Evolutionary conservation across 2,797 vertebrate genomes (phyloP).

Genomic region (Orestias chungarensis): DNA sequence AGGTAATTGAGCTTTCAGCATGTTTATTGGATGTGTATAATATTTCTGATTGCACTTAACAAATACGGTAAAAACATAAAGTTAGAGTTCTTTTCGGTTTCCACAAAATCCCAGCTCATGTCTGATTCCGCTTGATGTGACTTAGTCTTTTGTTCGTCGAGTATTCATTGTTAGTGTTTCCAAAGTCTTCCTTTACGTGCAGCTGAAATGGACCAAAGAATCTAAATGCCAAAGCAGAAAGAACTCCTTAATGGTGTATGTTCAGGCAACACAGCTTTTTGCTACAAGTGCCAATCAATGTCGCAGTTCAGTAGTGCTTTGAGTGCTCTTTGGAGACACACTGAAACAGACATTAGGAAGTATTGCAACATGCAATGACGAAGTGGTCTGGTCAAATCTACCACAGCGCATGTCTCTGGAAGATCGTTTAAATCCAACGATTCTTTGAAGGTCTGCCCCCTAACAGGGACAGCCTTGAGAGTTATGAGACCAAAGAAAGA

Average conservation of each 20-base stretch:
- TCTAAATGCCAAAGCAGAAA: slow-evolving; percentile 46
- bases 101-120: slow-evolving; percentile 47
- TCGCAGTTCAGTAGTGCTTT: slow-evolving; percentile 26
- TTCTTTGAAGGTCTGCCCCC: slow-evolving; percentile 53
- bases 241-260: slow-evolving; percentile 62
- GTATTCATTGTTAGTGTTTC: slow-evolving; percentile 72
- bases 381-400: slow-evolving; percentile 51
- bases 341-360: slow-evolving; percentile 32
- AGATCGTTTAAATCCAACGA: slow-evolving; percentile 45
- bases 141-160: slow-evolving; percentile 68
- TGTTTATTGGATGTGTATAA: too few relatives aligned
- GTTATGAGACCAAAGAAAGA: slow-evolving; percentile 54
- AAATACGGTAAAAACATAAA: slow-evolving; percentile 65
- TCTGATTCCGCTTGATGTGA: slow-evolving; percentile 50
- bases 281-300: slow-evolving; percentile 11
- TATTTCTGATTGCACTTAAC: slow-evolving; percentile 53
- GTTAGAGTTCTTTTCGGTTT: slow-evolving; percentile 54
- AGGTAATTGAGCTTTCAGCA: background rate
- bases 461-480: slow-evolving; percentile 39
- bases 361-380: slow-evolving; percentile 53
- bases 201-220: slow-evolving; percentile 56
- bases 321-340: slow-evolving; percentile 24
- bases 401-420: slow-evolving; percentile 45
- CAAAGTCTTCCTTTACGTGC: slow-evolving; percentile 57
- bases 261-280: slow-evolving; percentile 38